Percentiles rank a stretch among this genome's conserved stretches.
These are phyloP conservation scores for Heterodera filipjevi DNA, from an alignment of 2,888 invertebrate species.

Conservation along the genomic window DNA sequence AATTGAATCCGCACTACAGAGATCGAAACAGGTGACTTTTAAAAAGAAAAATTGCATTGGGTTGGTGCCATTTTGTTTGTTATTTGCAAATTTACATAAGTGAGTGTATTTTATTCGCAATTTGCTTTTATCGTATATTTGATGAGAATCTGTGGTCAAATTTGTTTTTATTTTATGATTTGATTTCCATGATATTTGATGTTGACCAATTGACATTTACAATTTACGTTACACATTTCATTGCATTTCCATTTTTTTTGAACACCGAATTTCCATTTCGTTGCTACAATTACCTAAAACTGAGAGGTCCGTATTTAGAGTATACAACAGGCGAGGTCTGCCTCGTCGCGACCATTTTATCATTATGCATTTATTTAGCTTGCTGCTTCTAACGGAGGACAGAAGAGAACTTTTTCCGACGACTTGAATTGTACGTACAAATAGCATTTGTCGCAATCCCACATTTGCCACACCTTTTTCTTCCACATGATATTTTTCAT, in stretches of 20 bases:
- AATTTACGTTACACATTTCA: conserved; percentile 18
- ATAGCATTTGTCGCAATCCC: conserved; percentile 26
- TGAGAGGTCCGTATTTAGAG: conserved; percentile 12
- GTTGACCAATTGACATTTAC: neutral
- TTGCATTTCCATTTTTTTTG: conserved; percentile 7
- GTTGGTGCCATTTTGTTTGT: conserved; percentile 15
- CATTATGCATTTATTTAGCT: conserved; percentile 40
- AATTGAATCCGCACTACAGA: conserved; percentile 39
- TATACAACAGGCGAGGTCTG: conserved; percentile 28
- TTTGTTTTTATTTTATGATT: conserved; percentile 8
- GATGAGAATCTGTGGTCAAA: conserved; percentile 1
- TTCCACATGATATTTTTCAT: conserved; percentile 8
- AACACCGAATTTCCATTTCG: neutral
- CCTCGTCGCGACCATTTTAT: conserved; percentile 24
- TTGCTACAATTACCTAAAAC: neutral
- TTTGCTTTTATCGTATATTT: conserved; percentile 21
- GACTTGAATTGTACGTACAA: conserved; percentile 43
- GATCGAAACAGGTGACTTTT: conserved; percentile 39
- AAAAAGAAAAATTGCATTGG: conserved; percentile 10
- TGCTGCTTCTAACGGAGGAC: conserved; percentile 40
- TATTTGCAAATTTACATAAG: conserved; percentile 24
- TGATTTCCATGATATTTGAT: conserved; percentile 18
- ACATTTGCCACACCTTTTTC: conserved; percentile 21
- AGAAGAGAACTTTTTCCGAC: conserved; percentile 43
- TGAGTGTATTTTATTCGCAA: conserved; percentile 26